These are phyloP conservation scores for Clarias platycephalus DNA, from an alignment of 2,797 vertebrate species.

Conservation along the genomic window DNA sequence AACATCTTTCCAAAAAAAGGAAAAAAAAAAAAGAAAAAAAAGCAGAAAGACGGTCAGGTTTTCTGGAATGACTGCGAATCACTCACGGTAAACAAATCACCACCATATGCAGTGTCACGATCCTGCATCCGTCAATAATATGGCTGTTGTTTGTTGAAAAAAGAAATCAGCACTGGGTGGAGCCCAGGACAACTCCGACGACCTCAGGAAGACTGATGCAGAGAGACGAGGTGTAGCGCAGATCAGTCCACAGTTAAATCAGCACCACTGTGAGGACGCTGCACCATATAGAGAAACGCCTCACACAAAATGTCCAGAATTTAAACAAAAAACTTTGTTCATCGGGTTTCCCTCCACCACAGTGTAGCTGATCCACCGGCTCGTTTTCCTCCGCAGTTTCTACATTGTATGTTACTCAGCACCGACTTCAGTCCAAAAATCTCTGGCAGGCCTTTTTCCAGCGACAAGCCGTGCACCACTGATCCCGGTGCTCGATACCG, in stretches of 20 bases:
- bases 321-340: slow-evolving; percentile 40
- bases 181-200: not conserved
- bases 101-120: not conserved
- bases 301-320: not conserved
- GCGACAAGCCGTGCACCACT: slow-evolving; percentile 91
- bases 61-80: slow-evolving; percentile 45
- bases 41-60: not conserved
- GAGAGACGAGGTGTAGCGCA: not conserved
- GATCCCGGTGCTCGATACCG: slow-evolving; percentile 87
- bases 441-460: slow-evolving; percentile 94
- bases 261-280: slow-evolving; percentile 46
- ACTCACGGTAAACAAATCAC: slow-evolving; percentile 20
- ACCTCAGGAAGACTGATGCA: slow-evolving; percentile 47
- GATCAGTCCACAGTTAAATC: slow-evolving; percentile 17
- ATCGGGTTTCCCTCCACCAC: slow-evolving; percentile 39
- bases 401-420: not conserved
- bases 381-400: slow-evolving; percentile 17
- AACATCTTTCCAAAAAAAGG: not conserved
- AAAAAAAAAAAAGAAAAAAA: not conserved
- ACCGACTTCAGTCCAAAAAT: slow-evolving; percentile 81
- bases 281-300: slow-evolving; percentile 41
- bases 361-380: slow-evolving; percentile 14
- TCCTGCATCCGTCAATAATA: slow-evolving; percentile 23
- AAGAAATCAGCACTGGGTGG: slow-evolving; percentile 21
- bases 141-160: slow-evolving; percentile 29